These are phyloP conservation scores for Vireo altiloquus DNA, from an alignment of 2,113 vertebrate genomes.

Conservation along the genomic window DNA sequence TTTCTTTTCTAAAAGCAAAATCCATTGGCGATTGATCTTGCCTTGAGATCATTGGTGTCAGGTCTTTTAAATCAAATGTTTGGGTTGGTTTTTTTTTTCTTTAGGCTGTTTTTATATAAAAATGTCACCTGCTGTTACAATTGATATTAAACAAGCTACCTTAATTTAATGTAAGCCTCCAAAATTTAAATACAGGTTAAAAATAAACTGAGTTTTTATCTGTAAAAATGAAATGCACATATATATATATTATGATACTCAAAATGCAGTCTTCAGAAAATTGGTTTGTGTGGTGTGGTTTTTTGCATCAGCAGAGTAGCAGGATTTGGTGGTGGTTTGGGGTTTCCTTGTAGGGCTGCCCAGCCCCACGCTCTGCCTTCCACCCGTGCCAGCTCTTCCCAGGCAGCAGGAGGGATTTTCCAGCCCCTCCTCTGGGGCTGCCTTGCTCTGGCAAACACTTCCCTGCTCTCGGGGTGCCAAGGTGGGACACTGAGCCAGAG, in stretches of 20 bases:
- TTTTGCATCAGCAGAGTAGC: constrained; percentile 64
- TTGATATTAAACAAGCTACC: constrained; percentile 74
- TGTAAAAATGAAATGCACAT: constrained; percentile 79
- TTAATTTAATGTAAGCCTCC: constrained; percentile 79
- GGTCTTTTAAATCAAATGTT: constrained; percentile 75
- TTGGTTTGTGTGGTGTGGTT: constrained; percentile 75
- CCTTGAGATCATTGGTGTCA: constrained; percentile 73
- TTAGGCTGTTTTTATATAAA: constrained; percentile 79
- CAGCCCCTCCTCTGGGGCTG: background rate
- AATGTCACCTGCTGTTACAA: constrained; percentile 76
- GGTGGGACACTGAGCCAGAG: background rate
- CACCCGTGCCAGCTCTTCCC: background rate
- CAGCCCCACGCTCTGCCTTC: background rate
- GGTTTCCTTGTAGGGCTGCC: background rate
- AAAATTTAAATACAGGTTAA: constrained; percentile 75
- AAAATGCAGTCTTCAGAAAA: constrained; percentile 80
- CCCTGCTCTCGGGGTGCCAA: background rate
- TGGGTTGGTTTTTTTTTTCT: background rate
- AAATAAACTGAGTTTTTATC: constrained; percentile 74
- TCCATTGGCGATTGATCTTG: constrained; percentile 63
- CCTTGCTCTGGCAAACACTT: background rate
- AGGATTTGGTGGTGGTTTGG: constrained; percentile 2
- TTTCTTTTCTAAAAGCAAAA: constrained; percentile 70
- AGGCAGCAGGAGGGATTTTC: background rate
- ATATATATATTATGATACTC: constrained; percentile 79